Conservation (phyloP, 2,113 vertebrate species). For the Tauraco erythrolophus region DNA sequence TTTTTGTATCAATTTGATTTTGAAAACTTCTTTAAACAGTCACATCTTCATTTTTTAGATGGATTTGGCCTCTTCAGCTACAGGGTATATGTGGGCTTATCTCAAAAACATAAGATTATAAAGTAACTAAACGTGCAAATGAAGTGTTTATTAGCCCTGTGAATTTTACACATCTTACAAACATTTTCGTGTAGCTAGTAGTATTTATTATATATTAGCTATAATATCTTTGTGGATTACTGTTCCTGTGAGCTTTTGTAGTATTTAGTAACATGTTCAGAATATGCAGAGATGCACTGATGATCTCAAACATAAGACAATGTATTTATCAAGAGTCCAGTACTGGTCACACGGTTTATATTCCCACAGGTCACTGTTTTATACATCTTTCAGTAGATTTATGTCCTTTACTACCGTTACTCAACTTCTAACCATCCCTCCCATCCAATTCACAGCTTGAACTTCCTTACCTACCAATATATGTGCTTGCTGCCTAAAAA, state of each 20-base stretch:
- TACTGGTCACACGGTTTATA: background rate
- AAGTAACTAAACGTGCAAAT: background rate
- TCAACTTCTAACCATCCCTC: background rate
- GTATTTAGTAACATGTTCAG: background rate
- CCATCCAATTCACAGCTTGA: conserved; percentile 24
- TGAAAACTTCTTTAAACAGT: background rate
- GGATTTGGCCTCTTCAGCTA: background rate
- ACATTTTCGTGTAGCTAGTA: background rate
- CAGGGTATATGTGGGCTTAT: background rate
- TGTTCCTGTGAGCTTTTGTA: background rate
- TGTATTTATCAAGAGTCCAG: background rate
- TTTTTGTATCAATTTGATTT: background rate
- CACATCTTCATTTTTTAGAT: background rate
- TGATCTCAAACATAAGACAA: background rate
- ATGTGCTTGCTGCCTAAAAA: conserved; percentile 9
- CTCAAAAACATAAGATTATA: background rate
- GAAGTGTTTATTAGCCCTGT: background rate
- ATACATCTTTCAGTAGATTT: conserved; percentile 9
- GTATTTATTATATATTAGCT: background rate
- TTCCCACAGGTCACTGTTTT: background rate
- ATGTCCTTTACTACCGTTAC: background rate
- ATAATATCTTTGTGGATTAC: background rate
- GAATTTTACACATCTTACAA: background rate
- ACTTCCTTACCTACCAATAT: background rate
- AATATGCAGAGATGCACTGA: background rate